Evolutionary conservation across 2,113 vertebrate species (phyloP), one percentile per base, ranked within the genome.

Genomic region (Notechis scutatus): DNA sequence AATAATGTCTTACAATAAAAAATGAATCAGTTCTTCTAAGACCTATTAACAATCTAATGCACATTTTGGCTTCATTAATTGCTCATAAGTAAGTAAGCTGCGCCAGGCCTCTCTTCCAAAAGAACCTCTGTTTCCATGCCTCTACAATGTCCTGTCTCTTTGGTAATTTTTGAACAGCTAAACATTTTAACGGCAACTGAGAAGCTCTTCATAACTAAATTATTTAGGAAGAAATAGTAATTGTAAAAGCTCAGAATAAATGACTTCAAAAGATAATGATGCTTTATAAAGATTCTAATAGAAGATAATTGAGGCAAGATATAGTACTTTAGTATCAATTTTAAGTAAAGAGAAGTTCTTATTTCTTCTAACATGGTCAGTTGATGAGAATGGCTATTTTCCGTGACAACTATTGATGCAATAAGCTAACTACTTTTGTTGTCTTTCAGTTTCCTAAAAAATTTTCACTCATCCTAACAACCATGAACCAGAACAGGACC

Each of bases 151-250:
- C 92, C 61, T 90, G 34, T 93, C 59, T 52, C 56, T 90, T 94
- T 95, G 89, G 91, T 94, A 95, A 95, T 85, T 5, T 9, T 90
- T 93, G 91, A 94, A 94, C 85, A 92, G 93, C 94, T 93, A 94
- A 92, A 90, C 85, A 93, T 92, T 94, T 95, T 93, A 95, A 91
- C 92, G 94, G 93, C 95, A 96, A 92, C 91, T 96, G 87, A 94
- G 93, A 95, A 95, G 74, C 96, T 94, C 93, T 96, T 95, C 93
- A 93, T 89, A 95, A 96, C 93, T 94, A 85, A 94, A 88, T 95
- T 96, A 92, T 23, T 85, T 94, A 34, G 64, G 93, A 95, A 94
- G 5, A 85, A 45, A 47, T 24, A 9, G 5, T n/a, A 59, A 57
- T 50, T 90, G 88, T 90, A 85, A 81, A 81, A 81, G 29, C 52